A percentile compares a stretch with the other conserved stretches of the same genome.
phyloP scores from a whole-genome alignment of 2,113 vertebrate species.

The Phoenicopterus ruber region DNA sequence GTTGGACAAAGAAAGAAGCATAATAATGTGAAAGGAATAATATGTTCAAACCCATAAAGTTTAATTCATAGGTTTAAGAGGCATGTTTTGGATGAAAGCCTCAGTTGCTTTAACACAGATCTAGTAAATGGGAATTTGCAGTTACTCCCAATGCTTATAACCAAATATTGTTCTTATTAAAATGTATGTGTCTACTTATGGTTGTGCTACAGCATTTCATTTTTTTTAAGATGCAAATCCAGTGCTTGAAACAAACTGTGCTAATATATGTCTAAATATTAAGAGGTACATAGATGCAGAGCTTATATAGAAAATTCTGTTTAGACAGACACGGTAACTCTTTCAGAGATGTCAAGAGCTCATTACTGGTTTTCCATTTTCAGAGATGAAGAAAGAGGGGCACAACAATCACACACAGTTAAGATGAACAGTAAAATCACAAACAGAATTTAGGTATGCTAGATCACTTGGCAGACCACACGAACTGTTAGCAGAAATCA shows the following conservation, averaged over 20 bases:
- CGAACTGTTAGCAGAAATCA: background rate
- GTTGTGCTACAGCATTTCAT: background rate
- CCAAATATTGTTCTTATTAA: background rate
- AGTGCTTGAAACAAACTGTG: background rate
- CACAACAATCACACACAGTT: background rate
- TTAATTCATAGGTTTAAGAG: constrained; percentile 20
- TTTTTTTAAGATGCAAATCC: constrained; percentile 1
- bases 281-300: background rate
- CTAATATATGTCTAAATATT: background rate
- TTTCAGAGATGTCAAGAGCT: background rate
- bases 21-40: background rate
- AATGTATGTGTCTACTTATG: background rate
- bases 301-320: background rate
- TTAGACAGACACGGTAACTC: background rate
- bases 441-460: background rate
- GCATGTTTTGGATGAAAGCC: background rate
- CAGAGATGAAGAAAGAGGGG: background rate
- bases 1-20: constrained; percentile 2
- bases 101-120: background rate
- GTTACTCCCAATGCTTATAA: background rate
- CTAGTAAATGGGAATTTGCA: background rate
- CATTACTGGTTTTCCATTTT: background rate
- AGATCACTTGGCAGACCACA: background rate
- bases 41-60: background rate
- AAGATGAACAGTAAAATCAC: background rate